These are phyloP conservation scores for Platyscapa corneri DNA, from an alignment of 1,140 invertebrate species.

Conservation along the genomic window DNA sequence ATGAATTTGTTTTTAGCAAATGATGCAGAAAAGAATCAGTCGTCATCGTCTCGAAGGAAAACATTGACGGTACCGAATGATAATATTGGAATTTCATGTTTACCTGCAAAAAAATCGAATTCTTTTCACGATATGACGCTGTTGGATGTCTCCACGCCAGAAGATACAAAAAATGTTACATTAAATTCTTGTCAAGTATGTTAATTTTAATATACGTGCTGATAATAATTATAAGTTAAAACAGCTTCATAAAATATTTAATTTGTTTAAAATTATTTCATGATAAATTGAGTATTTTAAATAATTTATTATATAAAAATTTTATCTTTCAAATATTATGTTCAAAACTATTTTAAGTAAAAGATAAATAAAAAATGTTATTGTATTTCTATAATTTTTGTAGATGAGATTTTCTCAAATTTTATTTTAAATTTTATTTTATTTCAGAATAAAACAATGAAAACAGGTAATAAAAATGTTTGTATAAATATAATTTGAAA, in stretches of 20 bases:
- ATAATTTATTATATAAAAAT: background rate
- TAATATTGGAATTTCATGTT: constrained; percentile 55
- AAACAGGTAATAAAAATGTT: constrained; percentile 31
- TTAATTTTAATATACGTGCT: background rate
- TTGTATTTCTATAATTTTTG: background rate
- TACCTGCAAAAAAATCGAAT: constrained; percentile 40
- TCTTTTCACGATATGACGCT: background rate
- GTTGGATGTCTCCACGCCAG: background rate
- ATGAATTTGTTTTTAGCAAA: constrained; percentile 18
- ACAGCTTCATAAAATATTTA: background rate
- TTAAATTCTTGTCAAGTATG: background rate
- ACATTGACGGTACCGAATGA: constrained; percentile 42
- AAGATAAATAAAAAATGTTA: background rate
- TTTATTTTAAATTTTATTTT: background rate
- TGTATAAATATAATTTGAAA: background rate
- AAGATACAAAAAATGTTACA: background rate
- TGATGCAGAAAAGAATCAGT: constrained; percentile 5
- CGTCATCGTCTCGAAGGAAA: constrained; percentile 26
- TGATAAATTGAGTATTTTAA: background rate
- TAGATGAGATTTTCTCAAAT: background rate
- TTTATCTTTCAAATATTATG: background rate
- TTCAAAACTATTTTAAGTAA: background rate
- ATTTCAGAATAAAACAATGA: constrained; percentile 20
- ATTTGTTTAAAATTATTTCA: background rate
- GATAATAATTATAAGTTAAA: constrained; percentile 9